Conservation (phyloP, 2,113 vertebrate species). For the Pheucticus melanocephalus region DNA sequence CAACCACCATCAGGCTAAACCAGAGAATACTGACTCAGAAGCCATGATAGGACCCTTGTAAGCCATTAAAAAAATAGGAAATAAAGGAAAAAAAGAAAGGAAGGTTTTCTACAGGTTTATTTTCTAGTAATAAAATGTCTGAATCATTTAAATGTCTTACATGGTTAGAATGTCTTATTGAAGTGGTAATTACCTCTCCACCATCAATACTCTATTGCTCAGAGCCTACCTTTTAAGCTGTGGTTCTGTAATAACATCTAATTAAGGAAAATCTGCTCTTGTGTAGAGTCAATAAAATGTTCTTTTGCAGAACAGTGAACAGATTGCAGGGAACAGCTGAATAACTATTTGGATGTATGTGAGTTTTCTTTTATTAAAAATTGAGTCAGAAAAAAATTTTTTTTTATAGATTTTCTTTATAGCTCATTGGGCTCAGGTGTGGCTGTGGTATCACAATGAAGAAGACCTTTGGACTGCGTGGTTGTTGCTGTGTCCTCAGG, state of each 20-base stretch:
- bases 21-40: neutral
- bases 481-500: neutral
- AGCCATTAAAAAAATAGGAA: neutral
- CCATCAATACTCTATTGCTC: neutral
- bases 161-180: neutral
- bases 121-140: neutral
- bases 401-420: neutral
- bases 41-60: neutral
- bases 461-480: conserved; percentile 41
- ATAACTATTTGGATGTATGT: neutral
- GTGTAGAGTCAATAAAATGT: neutral
- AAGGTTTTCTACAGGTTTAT: neutral
- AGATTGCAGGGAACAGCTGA: neutral
- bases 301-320: neutral
- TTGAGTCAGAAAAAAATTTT: neutral
- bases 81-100: neutral
- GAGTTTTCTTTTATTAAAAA: neutral
- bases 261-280: neutral
- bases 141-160: neutral
- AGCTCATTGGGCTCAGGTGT: neutral
- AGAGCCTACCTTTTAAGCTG: neutral
- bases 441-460: neutral
- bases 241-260: neutral
- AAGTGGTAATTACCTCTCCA: neutral
- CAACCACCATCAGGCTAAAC: neutral